Evolutionary conservation across 2,888 invertebrate species (phyloP), one percentile per base, ranked within the genome.

Genomic region (Dolichopus griseipennis): DNA sequence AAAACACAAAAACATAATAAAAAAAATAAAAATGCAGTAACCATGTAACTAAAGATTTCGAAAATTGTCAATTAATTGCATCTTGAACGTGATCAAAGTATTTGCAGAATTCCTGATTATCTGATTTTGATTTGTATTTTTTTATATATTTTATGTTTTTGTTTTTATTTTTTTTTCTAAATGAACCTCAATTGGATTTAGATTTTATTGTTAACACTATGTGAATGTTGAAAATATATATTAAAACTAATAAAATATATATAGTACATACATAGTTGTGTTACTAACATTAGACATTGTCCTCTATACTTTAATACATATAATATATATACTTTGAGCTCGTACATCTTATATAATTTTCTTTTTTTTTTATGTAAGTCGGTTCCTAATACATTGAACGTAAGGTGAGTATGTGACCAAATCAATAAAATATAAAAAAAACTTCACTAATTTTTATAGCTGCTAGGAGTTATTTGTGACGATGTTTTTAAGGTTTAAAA

Each of bases 51-150:
- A 37, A 37, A 37, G 37, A 37, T 37, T 37, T 37, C 37, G 72
- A 72, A 74, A 78, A 78, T 78, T 78, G 78, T 78, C 78, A 78
- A 77, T 78, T 78, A 78, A 78, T 78, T 78, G 78, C 78, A 77
- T 77, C 76, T 77, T 77, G 75, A 78, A 78, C 78, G 78, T 78
- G 78, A 78, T 78, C 77, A 78, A 77, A 76, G 73, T 72, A 74
- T 74, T 72, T 72, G 72, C 72, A 72, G 71, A 69, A 73, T 73
- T 71, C 37, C 70, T 71, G 73, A 72, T 72, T 73, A 73, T 73
- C 73, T 72, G 72, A 72, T 72, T 73, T 72, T 73, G 73, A 72
- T 73, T 72, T 73, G n/a, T 21, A 65, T 12, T 37, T 5, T 37
- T 37, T 10, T 37, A 5, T 37, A 7, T 37, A 7, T 10, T 37